Percentiles rank a stretch among this genome's conserved stretches.
Conservation (phyloP, 2,888 invertebrate genomes). For the Macrosiphum euphorbiae region DNA sequence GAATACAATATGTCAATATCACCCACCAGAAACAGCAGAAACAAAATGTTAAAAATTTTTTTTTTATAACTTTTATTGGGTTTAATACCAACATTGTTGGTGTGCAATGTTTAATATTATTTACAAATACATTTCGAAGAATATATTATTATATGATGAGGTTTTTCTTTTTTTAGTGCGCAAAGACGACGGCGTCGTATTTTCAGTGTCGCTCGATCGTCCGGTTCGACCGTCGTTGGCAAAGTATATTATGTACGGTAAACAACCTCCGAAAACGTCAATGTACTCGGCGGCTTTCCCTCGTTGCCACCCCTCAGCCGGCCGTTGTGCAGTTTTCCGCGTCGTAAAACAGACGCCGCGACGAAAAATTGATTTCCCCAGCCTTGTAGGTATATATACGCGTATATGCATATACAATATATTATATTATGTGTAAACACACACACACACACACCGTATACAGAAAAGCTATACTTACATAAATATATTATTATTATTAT, state of each 20-base stretch:
- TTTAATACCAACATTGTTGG: too few species aligned
- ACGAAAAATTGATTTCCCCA: conserved; percentile 48
- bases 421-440: background rate
- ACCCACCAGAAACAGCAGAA: too few species aligned
- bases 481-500: background rate
- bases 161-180: background rate
- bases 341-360: conserved; percentile 36
- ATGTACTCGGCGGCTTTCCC: conserved; percentile 40
- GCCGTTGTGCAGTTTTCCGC: background rate
- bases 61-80: too few species aligned
- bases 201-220: conserved; percentile 40
- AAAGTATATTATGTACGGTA: background rate
- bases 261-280: conserved; percentile 41
- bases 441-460: background rate
- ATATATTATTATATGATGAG: background rate
- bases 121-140: background rate
- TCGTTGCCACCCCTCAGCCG: background rate
- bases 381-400: background rate
- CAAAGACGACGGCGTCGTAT: background rate
- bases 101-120: background rate
- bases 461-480: background rate
- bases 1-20: too few species aligned
- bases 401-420: background rate
- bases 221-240: background rate
- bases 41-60: too few species aligned